phyloP scores from a whole-genome alignment of 2,888 invertebrate genomes.

The Agrilus cyanescens region DNA sequence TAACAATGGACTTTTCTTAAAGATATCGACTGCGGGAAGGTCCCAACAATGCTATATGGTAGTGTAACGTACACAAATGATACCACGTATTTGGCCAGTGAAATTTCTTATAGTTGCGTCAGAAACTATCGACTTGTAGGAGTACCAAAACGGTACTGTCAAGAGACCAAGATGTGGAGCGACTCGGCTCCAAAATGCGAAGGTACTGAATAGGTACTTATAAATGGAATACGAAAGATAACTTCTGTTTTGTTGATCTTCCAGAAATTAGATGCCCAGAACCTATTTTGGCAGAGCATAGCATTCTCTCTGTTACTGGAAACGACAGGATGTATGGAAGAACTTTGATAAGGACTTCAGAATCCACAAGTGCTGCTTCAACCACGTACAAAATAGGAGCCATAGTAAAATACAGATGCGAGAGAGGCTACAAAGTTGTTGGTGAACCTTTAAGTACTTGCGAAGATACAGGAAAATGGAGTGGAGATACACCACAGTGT shows the following conservation, averaged over 20 bases:
- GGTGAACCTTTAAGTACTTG: constrained; percentile 78
- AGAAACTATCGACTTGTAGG: constrained; percentile 71
- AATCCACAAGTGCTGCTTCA: constrained; percentile 50
- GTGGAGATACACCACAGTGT: constrained; percentile 70
- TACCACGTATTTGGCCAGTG: constrained; percentile 70
- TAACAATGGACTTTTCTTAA: too few relatives aligned
- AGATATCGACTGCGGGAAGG: constrained; percentile 85
- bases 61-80: constrained; percentile 62
- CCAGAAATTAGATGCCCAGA: constrained; percentile 80
- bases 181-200: constrained; percentile 77
- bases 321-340: constrained; percentile 84
- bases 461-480: constrained; percentile 77
- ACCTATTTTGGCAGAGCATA: constrained; percentile 70
- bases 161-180: constrained; percentile 70
- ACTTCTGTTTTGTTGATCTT: constrained; percentile 15
- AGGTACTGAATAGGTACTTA: constrained; percentile 40
- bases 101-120: constrained; percentile 68
- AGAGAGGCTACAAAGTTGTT: constrained; percentile 76
- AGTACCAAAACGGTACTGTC: constrained; percentile 56
- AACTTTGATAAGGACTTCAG: constrained; percentile 65
- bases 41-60: constrained; percentile 68
- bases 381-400: constrained; percentile 79
- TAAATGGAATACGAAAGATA: background rate
- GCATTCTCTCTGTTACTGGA: constrained; percentile 78
- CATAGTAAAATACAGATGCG: constrained; percentile 78